phyloP scores from a whole-genome alignment of 2,888 invertebrate species.

The Coleophora deauratella region DNA sequence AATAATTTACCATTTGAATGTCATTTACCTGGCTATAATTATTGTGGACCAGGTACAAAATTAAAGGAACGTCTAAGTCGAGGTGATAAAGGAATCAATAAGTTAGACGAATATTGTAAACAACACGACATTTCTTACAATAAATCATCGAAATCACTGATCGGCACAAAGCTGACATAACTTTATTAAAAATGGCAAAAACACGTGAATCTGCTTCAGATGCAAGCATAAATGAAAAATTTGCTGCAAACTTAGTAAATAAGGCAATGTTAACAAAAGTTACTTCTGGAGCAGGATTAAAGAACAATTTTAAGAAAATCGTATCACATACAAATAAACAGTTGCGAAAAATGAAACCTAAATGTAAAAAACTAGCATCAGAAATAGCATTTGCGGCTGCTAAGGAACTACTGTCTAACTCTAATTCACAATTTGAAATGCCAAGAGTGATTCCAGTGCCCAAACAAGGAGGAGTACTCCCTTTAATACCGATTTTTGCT shows the following conservation, averaged over 20 bases:
- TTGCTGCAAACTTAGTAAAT: constrained; percentile 6
- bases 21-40: constrained; percentile 18
- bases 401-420: constrained; percentile 16
- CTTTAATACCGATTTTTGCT: constrained; percentile 34
- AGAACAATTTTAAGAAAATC: constrained; percentile 11
- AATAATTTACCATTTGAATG: not conserved
- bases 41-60: constrained; percentile 20
- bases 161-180: constrained; percentile 31
- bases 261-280: constrained; percentile 9
- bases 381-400: constrained; percentile 13
- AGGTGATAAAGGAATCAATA: constrained; percentile 28
- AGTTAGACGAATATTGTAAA: constrained; percentile 16
- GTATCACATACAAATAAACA: constrained; percentile 8
- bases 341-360: constrained; percentile 13
- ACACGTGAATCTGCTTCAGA: not conserved
- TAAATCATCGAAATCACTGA: constrained; percentile 10
- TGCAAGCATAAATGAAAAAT: constrained; percentile 7
- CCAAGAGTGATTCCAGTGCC: constrained; percentile 31
- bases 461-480: constrained; percentile 33
- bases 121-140: constrained; percentile 16
- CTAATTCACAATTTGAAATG: constrained; percentile 10
- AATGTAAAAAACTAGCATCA: constrained; percentile 13
- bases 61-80: constrained; percentile 4
- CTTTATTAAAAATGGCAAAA: no score
- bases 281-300: constrained; percentile 7